These are phyloP conservation scores for Trachymyrmex cornetzi DNA, from an alignment of 1,140 invertebrate genomes.

Conservation along the genomic window DNA sequence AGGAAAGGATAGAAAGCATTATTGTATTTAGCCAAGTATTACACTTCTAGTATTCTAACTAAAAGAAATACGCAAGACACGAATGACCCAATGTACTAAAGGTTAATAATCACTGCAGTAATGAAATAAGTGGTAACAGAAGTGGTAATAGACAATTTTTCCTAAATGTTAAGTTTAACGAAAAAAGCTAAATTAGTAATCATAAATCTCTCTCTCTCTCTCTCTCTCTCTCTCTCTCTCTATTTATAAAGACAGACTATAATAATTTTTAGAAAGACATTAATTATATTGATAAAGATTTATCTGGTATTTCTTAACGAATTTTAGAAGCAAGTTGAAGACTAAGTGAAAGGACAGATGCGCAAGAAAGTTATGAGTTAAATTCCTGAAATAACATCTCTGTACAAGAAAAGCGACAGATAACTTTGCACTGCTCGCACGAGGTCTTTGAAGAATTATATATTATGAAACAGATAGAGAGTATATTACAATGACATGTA, in stretches of 20 bases:
- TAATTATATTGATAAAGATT: conserved; percentile 23
- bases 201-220: background rate
- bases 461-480: background rate
- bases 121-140: background rate
- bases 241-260: background rate
- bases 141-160: background rate
- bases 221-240: background rate
- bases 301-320: conserved; percentile 18
- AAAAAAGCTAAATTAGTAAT: background rate
- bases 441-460: background rate
- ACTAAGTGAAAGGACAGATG: background rate
- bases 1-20: too few relatives aligned
- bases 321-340: background rate
- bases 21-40: too few relatives aligned
- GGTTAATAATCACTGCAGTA: background rate
- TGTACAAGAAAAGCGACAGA: conserved; percentile 14
- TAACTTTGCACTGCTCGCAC: background rate
- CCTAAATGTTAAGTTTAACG: background rate
- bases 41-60: too few relatives aligned
- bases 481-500: background rate
- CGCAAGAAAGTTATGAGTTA: conserved; percentile 17
- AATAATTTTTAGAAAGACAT: conserved; percentile 5
- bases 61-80: too few relatives aligned
- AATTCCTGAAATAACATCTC: conserved; percentile 21
- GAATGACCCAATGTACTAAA: too few relatives aligned